Conservation (phyloP, 2,113 vertebrate genomes). For the Rhea americana region DNA sequence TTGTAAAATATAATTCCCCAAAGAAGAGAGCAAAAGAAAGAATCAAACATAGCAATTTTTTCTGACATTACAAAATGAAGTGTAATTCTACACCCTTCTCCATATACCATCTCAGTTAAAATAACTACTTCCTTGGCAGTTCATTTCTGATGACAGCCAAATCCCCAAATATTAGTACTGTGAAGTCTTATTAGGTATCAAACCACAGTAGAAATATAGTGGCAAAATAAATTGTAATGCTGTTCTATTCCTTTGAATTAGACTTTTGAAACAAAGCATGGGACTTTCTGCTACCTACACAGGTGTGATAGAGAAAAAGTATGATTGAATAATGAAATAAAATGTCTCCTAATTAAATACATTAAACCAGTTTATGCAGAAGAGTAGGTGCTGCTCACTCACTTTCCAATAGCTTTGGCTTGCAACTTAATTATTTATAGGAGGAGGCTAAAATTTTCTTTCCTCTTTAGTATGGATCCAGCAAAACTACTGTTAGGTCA, state of each 20-base stretch:
- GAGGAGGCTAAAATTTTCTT: background rate
- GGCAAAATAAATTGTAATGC: background rate
- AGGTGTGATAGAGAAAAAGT: background rate
- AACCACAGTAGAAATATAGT: conserved; percentile 18
- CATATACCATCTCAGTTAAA: conserved; percentile 59
- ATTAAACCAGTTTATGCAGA: background rate
- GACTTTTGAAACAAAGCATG: background rate
- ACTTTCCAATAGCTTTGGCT: background rate
- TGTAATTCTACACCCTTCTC: conserved; percentile 62
- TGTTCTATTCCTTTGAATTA: conserved; percentile 18
- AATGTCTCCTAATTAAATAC: background rate
- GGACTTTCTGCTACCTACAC: background rate
- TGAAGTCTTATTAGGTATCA: background rate
- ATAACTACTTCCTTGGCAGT: conserved; percentile 49
- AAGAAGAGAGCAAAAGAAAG: conserved; percentile 70
- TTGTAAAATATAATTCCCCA: conserved; percentile 76
- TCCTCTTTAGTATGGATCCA: background rate
- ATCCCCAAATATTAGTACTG: conserved; percentile 29
- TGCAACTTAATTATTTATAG: background rate
- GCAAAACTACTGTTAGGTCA: background rate
- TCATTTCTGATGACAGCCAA: conserved; percentile 70
- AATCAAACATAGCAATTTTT: conserved; percentile 76
- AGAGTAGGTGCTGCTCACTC: background rate
- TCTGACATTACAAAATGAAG: conserved; percentile 75
- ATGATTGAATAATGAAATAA: background rate